Evolutionary conservation across 2,113 vertebrate species (phyloP).

Genomic region (Amazona guildingii): DNA sequence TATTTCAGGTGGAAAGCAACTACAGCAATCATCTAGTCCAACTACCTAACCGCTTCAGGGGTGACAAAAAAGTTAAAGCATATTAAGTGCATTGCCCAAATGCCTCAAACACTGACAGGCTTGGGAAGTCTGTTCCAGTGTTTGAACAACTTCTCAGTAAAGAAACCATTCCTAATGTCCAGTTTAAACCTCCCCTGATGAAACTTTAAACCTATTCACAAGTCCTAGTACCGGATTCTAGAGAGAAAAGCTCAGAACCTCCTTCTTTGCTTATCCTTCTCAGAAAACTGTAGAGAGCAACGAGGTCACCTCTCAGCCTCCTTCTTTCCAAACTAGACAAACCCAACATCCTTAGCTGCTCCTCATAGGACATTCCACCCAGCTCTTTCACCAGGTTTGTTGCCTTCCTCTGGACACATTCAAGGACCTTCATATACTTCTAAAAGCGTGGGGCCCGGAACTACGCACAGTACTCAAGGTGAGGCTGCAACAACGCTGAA

Average conservation of each 20-base stretch:
- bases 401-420: background rate
- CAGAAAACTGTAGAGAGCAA: background rate
- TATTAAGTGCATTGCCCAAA: background rate
- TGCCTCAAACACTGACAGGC: background rate
- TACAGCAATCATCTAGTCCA: background rate
- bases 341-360: fast-evolving
- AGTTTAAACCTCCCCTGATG: background rate
- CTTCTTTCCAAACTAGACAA: background rate
- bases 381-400: background rate
- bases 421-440: background rate
- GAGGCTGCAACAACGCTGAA: fast-evolving
- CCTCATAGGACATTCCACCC: background rate
- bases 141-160: fast-evolving
- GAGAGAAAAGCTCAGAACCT: background rate
- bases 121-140: background rate
- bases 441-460: background rate
- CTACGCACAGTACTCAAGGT: background rate
- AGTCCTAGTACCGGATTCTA: background rate
- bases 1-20: background rate
- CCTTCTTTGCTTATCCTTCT: background rate
- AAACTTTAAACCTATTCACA: background rate
- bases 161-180: background rate
- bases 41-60: background rate
- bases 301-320: fast-evolving
- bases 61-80: background rate